These are phyloP conservation scores for Chloroceryle inda DNA, from an alignment of 2,797 vertebrate species.

Conservation along the genomic window DNA sequence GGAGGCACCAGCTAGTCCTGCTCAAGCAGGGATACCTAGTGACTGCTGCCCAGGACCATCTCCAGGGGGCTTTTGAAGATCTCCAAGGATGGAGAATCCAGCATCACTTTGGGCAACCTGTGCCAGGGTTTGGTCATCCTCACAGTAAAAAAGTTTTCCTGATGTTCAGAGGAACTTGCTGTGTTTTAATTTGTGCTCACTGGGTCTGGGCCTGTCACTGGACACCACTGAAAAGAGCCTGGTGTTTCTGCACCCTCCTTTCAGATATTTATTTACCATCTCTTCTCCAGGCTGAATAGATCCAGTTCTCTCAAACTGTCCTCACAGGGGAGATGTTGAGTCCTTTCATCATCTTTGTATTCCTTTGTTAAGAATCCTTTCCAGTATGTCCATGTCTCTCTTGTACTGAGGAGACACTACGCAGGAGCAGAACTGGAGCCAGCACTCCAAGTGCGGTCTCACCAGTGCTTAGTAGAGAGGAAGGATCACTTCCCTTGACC, in stretches of 20 bases:
- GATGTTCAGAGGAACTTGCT: not conserved
- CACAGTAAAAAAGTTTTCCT: not conserved
- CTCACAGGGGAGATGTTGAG: not conserved
- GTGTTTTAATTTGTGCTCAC: not conserved
- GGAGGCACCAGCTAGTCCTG: not conserved
- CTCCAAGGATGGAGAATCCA: not conserved
- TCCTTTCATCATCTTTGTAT: not conserved
- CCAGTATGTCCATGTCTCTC: not conserved
- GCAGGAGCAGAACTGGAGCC: not conserved
- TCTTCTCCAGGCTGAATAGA: not conserved
- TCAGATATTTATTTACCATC: not conserved
- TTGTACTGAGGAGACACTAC: not conserved
- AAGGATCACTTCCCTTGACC: too few species aligned
- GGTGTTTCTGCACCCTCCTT: accelerated
- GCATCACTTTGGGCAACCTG: too few species aligned
- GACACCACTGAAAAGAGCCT: not conserved
- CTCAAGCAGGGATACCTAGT: not conserved
- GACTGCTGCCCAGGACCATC: not conserved
- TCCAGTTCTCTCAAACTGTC: not conserved
- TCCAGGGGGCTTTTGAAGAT: not conserved
- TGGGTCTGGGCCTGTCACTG: not conserved
- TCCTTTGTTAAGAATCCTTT: not conserved
- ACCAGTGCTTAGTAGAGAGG: too few species aligned
- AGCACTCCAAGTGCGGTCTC: not conserved
- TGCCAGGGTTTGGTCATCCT: not conserved